Conservation (phyloP, 1,140 invertebrate species). For the Marisa cornuarietis region DNA sequence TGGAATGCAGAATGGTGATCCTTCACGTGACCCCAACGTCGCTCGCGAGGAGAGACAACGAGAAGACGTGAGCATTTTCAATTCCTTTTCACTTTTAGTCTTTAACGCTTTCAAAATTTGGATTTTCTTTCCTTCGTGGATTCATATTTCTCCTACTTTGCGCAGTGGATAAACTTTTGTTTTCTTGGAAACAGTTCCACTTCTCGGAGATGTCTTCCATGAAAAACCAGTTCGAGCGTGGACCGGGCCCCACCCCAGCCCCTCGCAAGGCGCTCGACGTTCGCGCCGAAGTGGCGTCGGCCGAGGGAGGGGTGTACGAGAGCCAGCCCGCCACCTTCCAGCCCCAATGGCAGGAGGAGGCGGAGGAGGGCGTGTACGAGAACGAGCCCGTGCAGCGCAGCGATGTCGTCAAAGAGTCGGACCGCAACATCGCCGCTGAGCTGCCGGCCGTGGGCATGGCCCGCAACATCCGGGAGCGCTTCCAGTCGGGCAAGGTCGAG, state of each 20-base stretch:
- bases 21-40: no score
- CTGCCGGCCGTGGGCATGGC: constrained; percentile 54
- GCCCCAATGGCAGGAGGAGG: constrained; percentile 39
- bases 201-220: constrained; percentile 48
- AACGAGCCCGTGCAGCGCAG: constrained; percentile 45
- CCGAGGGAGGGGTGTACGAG: constrained; percentile 28
- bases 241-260: constrained; percentile 13
- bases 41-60: not conserved
- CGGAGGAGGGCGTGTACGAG: constrained; percentile 56
- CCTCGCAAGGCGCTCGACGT: constrained; percentile 7
- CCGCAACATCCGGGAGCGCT: constrained; percentile 45
- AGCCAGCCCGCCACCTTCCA: constrained; percentile 34
- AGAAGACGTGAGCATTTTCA: not conserved
- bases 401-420: constrained; percentile 49
- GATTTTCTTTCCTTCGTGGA: not conserved
- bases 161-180: not conserved
- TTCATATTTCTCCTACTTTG: not conserved
- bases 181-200: constrained; percentile 38
- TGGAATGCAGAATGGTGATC: no score
- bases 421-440: constrained; percentile 39
- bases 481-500: constrained; percentile 7
- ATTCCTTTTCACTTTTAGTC: not conserved
- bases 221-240: constrained; percentile 44
- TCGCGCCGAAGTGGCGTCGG: constrained; percentile 22
- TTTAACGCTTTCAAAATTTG: not conserved